phyloP scores from a whole-genome alignment of 2,113 vertebrate genomes.

The Brienomyrus brachyistius region DNA sequence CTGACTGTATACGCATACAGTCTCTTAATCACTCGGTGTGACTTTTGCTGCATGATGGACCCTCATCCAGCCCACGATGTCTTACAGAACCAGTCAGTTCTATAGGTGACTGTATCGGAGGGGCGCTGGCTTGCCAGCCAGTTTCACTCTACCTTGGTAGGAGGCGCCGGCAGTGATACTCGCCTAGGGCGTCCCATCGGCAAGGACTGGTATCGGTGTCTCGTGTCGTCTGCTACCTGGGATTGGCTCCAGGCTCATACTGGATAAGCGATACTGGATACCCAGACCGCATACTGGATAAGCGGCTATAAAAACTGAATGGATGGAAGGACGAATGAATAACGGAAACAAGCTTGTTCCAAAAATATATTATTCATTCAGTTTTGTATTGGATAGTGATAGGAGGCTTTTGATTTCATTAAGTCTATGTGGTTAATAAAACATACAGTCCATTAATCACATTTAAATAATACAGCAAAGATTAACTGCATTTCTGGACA shows the following conservation, averaged over 20 bases:
- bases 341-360: neutral
- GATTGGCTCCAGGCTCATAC: neutral
- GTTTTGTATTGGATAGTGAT: neutral
- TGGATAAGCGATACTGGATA: neutral
- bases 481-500: neutral
- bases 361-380: neutral
- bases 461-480: neutral
- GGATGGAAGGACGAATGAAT: neutral
- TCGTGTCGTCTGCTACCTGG: neutral
- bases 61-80: neutral
- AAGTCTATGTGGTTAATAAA: neutral
- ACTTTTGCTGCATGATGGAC: neutral
- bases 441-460: neutral
- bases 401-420: no score
- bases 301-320: neutral
- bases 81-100: neutral
- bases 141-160: neutral
- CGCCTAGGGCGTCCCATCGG: neutral
- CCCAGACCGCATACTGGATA: neutral
- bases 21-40: neutral
- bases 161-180: neutral
- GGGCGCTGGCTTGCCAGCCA: neutral
- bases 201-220: neutral
- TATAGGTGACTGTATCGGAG: neutral
- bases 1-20: neutral